Percentiles rank a stretch among this genome's conserved stretches.
phyloP scores from a whole-genome alignment of 1,140 invertebrate genomes.

The Anastrepha obliqua region DNA sequence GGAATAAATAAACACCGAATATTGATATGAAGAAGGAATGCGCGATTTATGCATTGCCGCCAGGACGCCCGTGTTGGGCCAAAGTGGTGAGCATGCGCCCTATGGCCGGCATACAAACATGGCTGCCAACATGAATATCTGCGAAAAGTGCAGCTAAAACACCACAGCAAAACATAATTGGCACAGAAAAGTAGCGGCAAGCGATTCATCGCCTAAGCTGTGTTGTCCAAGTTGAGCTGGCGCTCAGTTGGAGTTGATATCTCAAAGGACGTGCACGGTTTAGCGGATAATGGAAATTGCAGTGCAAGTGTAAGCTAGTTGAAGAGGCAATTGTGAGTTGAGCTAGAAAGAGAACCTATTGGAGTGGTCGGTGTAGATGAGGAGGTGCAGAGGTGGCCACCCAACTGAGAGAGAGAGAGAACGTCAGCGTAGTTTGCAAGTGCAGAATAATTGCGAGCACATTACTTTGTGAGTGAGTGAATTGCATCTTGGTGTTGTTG shows the following conservation, averaged over 20 bases:
- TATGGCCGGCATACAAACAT: slow-evolving; percentile 47
- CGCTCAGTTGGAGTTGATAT: slow-evolving; percentile 56
- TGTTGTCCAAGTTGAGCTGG: slow-evolving; percentile 12
- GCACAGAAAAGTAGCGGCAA: background rate
- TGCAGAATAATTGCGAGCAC: background rate
- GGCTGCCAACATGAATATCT: slow-evolving; percentile 51
- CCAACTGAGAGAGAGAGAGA: background rate
- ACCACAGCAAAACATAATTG: slow-evolving; percentile 54
- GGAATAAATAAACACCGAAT: background rate
- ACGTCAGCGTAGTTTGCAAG: background rate
- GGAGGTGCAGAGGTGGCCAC: background rate
- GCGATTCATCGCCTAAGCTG: background rate
- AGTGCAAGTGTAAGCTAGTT: slow-evolving; percentile 30
- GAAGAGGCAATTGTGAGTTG: slow-evolving; percentile 34
- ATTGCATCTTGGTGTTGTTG: background rate
- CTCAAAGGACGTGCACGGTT: slow-evolving; percentile 56
- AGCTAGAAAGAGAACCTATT: slow-evolving; percentile 23
- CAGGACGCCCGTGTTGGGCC: background rate
- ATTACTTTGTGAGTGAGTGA: background rate
- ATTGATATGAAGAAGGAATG: background rate
- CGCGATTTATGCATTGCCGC: background rate
- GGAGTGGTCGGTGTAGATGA: slow-evolving; percentile 32
- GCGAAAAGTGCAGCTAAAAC: slow-evolving; percentile 40
- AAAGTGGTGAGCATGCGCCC: slow-evolving; percentile 39
- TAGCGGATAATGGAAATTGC: slow-evolving; percentile 55